A percentile compares a stretch with the other conserved stretches of the same genome.
These are phyloP conservation scores for Epizoanthus stellaris DNA, from an alignment of 92 coral and sea anemone genomes.

Conservation along the genomic window DNA sequence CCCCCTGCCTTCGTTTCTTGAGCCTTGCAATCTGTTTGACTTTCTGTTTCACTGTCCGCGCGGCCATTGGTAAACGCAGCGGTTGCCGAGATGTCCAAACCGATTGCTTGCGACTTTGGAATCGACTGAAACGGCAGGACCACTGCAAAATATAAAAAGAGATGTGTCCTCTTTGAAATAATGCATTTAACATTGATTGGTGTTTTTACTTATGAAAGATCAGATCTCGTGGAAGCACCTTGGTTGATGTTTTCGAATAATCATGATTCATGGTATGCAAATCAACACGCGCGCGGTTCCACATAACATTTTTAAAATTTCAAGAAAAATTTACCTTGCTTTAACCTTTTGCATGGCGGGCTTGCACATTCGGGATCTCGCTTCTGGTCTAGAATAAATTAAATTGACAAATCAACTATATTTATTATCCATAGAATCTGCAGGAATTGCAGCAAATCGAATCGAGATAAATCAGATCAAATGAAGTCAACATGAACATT, in stretches of 20 bases:
- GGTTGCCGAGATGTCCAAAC: not conserved
- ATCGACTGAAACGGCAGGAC: slow-evolving; percentile 50
- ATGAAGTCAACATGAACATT: not conserved
- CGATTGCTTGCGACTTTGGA: not conserved
- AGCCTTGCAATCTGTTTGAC: not conserved
- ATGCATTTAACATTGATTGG: not conserved
- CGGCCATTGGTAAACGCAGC: slow-evolving; percentile 29
- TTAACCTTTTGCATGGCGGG: slow-evolving; percentile 97
- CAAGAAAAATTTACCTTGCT: slow-evolving; percentile 75
- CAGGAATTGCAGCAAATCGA: no score
- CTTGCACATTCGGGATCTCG: slow-evolving; percentile 75
- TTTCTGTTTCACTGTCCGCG: not conserved
- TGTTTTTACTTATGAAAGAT: not conserved
- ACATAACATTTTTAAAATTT: not conserved
- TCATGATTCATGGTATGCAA: not conserved
- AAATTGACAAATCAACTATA: not conserved
- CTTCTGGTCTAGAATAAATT: slow-evolving; percentile 16
- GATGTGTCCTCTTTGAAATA: not conserved
- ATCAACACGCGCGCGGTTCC: slow-evolving; percentile 15
- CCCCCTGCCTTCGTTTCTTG: slow-evolving; percentile 59
- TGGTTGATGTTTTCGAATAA: no score
- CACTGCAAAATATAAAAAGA: slow-evolving; percentile 43
- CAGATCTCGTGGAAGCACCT: not conserved
- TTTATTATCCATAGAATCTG: no score
- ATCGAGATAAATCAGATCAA: not conserved